Base-by-base conservation (phyloP, 1,140 invertebrate genomes). In the Hylaeus volcanicus region DNA sequence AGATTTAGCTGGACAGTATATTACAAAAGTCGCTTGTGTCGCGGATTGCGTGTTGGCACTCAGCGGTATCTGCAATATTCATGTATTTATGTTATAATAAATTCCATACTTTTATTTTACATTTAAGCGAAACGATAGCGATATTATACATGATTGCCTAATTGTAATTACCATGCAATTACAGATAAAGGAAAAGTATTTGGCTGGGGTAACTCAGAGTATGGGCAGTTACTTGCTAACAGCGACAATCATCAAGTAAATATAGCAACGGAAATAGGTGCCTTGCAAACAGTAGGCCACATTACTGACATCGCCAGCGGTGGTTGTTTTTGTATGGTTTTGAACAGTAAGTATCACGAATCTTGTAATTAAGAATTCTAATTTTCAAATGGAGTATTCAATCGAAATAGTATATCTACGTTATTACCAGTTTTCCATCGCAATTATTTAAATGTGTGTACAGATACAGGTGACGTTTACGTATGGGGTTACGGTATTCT, bases 121-220 rank as follows among this genome's bases (percentile, higher is more conserved):
- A 51, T 68, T 11, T 41, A 60, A 39, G 2, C n/a, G n/a, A 1
- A 48, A 12, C 48, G 45, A 81, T 11, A 45, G 9, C 51, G 11
- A 11, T 14, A 12, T 41, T 53, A 15, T 26, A 26, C 45, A 48
- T 37, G 39, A n/a, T 56, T 3, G 2, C 3, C 37, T 6, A 26
- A 51, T 39, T 56, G 2, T 43, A 53, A 55, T 11, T 12, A 15
- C 53, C 39, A 53, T 41, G 58, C 66, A 66, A 68, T 72, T 94
- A 71, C 91, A 97, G 98, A 98, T 86, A 96, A 96, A 90, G 98
- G 98, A 37, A 97, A 99, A 88, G 94, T 99, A 2, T 99, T 99
- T 94, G 98, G 98, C 0, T 99, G 98, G 98, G 98, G 99, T 39
- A 99, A 99, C 91, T 97, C 97, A 1, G 99, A 99, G 93, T 99